Percentiles rank a stretch among this genome's conserved stretches.
phyloP scores from a whole-genome alignment of 53 echinoderm and acorn worm genomes.

The Apostichopus leukothele region DNA sequence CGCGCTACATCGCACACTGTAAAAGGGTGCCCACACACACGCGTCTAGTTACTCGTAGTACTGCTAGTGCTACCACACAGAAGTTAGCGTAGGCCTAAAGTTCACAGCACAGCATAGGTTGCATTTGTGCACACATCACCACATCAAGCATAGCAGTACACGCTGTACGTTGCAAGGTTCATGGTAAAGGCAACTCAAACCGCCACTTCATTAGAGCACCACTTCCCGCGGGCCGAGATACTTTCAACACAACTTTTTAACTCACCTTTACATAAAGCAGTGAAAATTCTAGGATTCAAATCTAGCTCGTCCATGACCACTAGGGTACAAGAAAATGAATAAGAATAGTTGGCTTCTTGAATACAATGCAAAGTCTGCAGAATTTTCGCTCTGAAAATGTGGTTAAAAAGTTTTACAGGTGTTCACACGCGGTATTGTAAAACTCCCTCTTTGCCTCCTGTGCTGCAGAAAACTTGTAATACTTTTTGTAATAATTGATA shows the following conservation, averaged over 20 bases:
- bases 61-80: not conserved
- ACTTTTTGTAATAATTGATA: not conserved
- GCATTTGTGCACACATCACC: not conserved
- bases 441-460: not conserved
- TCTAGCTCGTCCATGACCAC: constrained; percentile 42
- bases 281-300: constrained; percentile 39
- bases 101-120: not conserved
- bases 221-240: constrained; percentile 2
- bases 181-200: not conserved
- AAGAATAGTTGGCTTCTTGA: not conserved
- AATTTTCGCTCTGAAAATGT: constrained; percentile 13
- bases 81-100: no score
- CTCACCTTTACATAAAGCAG: constrained; percentile 33
- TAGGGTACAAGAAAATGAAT: not conserved
- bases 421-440: constrained; percentile 33
- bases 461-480: not conserved
- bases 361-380: not conserved
- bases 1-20: no score
- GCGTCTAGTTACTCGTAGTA: not conserved
- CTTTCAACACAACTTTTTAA: constrained; percentile 40
- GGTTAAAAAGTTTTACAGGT: constrained; percentile 42
- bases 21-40: no score
- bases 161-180: not conserved
- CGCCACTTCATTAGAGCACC: not conserved
- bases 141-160: not conserved